These are phyloP conservation scores for Carduelis carduelis DNA, from an alignment of 2,797 vertebrate species.

Conservation along the genomic window DNA sequence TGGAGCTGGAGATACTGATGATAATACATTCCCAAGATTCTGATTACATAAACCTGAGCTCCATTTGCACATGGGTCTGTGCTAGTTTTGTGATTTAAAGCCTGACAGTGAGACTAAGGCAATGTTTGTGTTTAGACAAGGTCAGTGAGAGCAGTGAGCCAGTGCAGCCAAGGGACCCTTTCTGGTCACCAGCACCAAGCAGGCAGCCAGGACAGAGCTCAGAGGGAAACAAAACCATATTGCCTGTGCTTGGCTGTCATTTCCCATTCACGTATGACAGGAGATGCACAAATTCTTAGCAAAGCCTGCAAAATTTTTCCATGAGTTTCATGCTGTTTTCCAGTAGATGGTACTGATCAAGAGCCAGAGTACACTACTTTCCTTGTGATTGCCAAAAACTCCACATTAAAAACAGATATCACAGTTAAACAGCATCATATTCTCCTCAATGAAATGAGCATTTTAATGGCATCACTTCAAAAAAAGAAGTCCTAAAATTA, in stretches of 20 bases:
- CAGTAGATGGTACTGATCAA: slow-evolving; percentile 57
- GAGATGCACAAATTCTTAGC: slow-evolving; percentile 48
- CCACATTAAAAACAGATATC: slow-evolving; percentile 68
- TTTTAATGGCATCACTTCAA: slow-evolving; percentile 65
- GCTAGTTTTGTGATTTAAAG: neutral
- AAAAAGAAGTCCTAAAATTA: slow-evolving; percentile 63
- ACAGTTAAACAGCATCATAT: slow-evolving; percentile 65
- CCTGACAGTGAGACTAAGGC: neutral
- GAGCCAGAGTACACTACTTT: slow-evolving; percentile 65
- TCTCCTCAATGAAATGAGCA: slow-evolving; percentile 49
- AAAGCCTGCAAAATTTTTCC: slow-evolving; percentile 50
- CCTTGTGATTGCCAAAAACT: slow-evolving; percentile 29
- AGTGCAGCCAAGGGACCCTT: neutral
- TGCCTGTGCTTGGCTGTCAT: neutral
- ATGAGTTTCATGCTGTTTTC: slow-evolving; percentile 48
- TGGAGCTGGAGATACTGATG: neutral
- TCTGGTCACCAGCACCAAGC: neutral
- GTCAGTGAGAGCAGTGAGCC: neutral
- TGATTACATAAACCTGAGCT: slow-evolving; percentile 22
- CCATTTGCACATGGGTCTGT: neutral
- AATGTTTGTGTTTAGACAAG: neutral
- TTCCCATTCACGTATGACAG: slow-evolving; percentile 35
- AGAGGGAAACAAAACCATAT: neutral
- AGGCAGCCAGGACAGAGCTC: neutral
- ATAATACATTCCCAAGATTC: slow-evolving; percentile 14